Percentiles rank a stretch among this genome's conserved stretches.
Evolutionary conservation across 2,797 vertebrate species (phyloP).

Genomic region (Myotis myotis): DNA sequence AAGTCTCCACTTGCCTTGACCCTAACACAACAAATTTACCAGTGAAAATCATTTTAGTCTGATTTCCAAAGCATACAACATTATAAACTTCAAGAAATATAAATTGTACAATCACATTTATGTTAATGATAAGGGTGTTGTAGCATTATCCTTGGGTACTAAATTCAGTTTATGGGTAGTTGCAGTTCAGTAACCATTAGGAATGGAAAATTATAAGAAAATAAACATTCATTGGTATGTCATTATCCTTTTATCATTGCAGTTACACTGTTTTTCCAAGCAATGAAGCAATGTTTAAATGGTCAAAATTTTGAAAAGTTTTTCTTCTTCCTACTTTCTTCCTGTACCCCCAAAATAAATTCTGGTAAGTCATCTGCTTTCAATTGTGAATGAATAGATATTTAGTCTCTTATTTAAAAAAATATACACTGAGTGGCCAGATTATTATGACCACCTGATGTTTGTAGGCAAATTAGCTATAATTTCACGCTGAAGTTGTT

Average conservation of each 20-base stretch:
- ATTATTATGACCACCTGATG: background rate
- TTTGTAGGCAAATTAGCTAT: too few species aligned
- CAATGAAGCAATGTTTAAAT: background rate
- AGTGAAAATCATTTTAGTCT: conserved; percentile 23
- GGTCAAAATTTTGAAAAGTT: background rate
- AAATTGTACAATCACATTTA: background rate
- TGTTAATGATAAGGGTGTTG: background rate
- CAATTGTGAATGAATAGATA: background rate
- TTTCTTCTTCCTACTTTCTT: background rate
- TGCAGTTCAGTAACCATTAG: background rate
- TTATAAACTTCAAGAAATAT: background rate
- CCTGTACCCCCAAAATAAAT: background rate
- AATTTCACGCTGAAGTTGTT: too few species aligned
- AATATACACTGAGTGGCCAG: background rate
- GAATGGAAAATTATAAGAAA: background rate
- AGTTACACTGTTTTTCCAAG: background rate
- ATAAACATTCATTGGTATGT: background rate
- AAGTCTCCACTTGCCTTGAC: background rate
- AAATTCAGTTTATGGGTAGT: background rate
- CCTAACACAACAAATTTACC: background rate
- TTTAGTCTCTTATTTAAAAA: conserved; percentile 55
- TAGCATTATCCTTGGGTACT: background rate
- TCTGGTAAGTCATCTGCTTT: conserved; percentile 44
- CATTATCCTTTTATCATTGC: background rate
- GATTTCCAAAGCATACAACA: conserved; percentile 18